Evolutionary conservation across 1,140 invertebrate genomes (phyloP), one percentile per base, ranked within the genome.

Genomic region (Arctopsyche grandis): DNA sequence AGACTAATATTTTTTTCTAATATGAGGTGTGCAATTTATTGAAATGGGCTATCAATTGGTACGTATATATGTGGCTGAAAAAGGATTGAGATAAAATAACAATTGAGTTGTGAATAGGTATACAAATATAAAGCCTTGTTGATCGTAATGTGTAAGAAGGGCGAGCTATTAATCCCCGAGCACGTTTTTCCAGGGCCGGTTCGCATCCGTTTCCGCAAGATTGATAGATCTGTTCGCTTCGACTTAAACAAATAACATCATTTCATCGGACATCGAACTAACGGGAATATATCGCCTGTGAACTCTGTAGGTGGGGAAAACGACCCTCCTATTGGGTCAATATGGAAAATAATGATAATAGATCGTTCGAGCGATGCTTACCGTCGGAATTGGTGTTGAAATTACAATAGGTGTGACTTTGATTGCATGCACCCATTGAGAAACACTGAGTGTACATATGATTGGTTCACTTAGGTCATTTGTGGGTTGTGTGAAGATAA

Each of bases 231-330:
- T 22, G 14, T 26, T 74, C 48, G 71, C n/a, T n/a, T 16, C 21
- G 71, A 74, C 71, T 74, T 74, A 56, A 74, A 74, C 71, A 74
- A 74, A 74, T 74, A 74, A 74, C 71, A 56, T 74, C 71, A 74
- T 74, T 74, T 74, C 44, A 74, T 52, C 44, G 71, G 71, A 56
- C 71, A 56, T 74, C 48, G 46, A 74, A 74, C 71, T 16, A 74
- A 74, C 5, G 71, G 22, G 48, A 14, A 52, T 52, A 52, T 52
- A 52, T 52, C 10, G 48, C 16, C 24, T 73, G 44, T 19, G 4
- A 16, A 44, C 26, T 16, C 24, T 22, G 66, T 1, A 44, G 9
- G 66, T 60, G 58, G 52, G 52, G 16, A 21, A 19, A 24, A 1
- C 21, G 21, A 3, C n/a, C 4, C 63, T n/a, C 16, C 9, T 9